Percentiles rank a stretch among this genome's conserved stretches.
Conservation (phyloP, 1,140 invertebrate species). For the Drosophila novamexicana region DNA sequence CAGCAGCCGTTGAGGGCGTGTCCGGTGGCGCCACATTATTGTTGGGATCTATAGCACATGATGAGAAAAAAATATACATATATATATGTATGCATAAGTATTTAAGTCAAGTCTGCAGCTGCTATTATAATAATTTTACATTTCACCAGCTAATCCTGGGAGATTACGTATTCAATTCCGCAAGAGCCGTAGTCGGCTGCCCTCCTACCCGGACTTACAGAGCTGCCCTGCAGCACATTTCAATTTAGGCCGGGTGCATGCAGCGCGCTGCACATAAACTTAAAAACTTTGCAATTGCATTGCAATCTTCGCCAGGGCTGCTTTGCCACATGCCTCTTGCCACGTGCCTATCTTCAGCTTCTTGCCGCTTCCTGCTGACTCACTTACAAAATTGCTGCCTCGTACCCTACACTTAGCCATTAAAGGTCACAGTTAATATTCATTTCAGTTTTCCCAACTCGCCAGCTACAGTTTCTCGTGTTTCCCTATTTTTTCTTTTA, state of each 20-base stretch:
- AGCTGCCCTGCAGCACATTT: conserved; percentile 18
- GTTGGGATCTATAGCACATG: conserved; percentile 74
- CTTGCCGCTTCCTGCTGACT: conserved; percentile 44
- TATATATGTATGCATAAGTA: not conserved
- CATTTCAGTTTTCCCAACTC: conserved; percentile 69
- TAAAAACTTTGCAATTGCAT: conserved; percentile 35
- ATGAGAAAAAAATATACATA: conserved; percentile 2
- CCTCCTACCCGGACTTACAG: no score
- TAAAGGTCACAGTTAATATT: conserved; percentile 82
- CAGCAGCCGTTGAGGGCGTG: conserved; percentile 84
- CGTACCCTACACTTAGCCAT: conserved; percentile 59
- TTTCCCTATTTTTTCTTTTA: conserved; percentile 6
- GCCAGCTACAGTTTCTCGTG: conserved; percentile 45
- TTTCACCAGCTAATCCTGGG: conserved; percentile 65
- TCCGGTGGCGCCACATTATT: conserved; percentile 85
- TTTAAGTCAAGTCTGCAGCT: conserved; percentile 8
- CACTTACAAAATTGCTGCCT: conserved; percentile 50
- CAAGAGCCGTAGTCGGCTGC: not conserved
- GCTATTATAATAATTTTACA: conserved; percentile 54
- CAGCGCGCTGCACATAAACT: conserved; percentile 26
- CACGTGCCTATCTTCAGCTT: conserved; percentile 18
- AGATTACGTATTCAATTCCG: conserved; percentile 79
- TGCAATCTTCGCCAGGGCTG: conserved; percentile 24
- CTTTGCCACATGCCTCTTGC: conserved; percentile 4
- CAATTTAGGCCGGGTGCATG: conserved; percentile 49